phyloP scores from a whole-genome alignment of 2,888 invertebrate species.

The Eilema caniola region DNA sequence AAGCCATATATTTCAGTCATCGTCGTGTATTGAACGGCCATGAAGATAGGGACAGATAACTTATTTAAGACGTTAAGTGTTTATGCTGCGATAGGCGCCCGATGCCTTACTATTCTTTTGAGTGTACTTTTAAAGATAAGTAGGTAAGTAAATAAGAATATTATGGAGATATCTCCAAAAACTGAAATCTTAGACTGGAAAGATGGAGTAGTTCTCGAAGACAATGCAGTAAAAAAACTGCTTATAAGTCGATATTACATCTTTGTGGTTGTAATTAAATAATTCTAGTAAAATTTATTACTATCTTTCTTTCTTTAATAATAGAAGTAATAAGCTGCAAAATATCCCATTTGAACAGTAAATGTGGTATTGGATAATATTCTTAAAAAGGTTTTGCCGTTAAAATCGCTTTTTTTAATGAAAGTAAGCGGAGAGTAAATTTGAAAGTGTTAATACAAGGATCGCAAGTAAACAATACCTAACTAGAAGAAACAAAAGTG shows the following conservation, averaged over 20 bases:
- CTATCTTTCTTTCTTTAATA: slow-evolving; percentile 21
- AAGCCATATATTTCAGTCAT: slow-evolving; percentile 76
- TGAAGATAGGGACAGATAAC: slow-evolving; percentile 74
- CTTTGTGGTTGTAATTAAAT: background rate
- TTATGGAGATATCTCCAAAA: background rate
- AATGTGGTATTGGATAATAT: slow-evolving; percentile 29
- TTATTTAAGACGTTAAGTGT: slow-evolving; percentile 69
- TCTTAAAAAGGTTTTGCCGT: slow-evolving; percentile 38
- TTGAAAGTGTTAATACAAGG: slow-evolving; percentile 43
- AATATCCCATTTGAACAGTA: slow-evolving; percentile 39
- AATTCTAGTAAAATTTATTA: slow-evolving; percentile 22
- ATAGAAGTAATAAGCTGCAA: slow-evolving; percentile 27
- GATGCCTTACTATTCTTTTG: slow-evolving; percentile 41
- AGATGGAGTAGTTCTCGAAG: background rate
- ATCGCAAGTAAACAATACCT: slow-evolving; percentile 32
- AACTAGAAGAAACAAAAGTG: slow-evolving; percentile 21
- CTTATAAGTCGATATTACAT: background rate
- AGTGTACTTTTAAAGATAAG: slow-evolving; percentile 22
- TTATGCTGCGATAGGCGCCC: slow-evolving; percentile 50
- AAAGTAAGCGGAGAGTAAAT: slow-evolving; percentile 39
- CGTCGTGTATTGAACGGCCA: slow-evolving; percentile 72
- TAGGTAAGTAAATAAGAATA: slow-evolving; percentile 3
- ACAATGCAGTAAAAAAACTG: background rate
- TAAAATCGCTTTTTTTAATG: slow-evolving; percentile 41
- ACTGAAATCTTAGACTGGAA: background rate